These are phyloP conservation scores for Callyntrura sp. DNA, from an alignment of 2,888 invertebrate genomes.

Conservation along the genomic window DNA sequence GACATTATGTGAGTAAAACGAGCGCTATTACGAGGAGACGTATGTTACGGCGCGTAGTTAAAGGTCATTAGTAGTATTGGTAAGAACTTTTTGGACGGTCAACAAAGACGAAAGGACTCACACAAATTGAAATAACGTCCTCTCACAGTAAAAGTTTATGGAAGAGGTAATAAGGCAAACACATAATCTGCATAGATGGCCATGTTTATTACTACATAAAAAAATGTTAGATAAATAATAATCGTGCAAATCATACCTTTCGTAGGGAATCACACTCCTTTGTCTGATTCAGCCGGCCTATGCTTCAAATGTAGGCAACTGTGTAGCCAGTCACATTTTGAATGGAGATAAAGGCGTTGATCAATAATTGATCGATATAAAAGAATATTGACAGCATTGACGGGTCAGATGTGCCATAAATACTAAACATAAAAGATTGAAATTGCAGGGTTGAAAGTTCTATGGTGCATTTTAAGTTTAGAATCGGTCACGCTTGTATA, in stretches of 20 bases:
- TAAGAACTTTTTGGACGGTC: slow-evolving; percentile 30
- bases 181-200: too few species aligned
- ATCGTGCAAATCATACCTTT: slow-evolving; percentile 14
- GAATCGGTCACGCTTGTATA: slow-evolving; percentile 66
- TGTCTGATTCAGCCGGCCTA: background rate
- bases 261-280: background rate
- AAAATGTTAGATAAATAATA: slow-evolving; percentile 23
- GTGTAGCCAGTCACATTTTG: background rate
- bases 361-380: slow-evolving; percentile 22
- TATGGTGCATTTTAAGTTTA: background rate
- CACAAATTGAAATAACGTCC: slow-evolving; percentile 3
- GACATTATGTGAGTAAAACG: too few species aligned
- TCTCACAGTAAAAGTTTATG: background rate
- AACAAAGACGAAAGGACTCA: slow-evolving; percentile 7
- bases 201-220: slow-evolving; percentile 13
- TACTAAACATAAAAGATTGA: background rate
- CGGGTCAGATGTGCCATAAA: slow-evolving; percentile 65
- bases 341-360: background rate
- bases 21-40: background rate
- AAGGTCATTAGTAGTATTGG: slow-evolving; percentile 41
- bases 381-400: slow-evolving; percentile 49
- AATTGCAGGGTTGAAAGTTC: background rate
- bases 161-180: too few species aligned
- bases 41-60: slow-evolving; percentile 1
- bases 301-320: background rate